Evolutionary conservation across 2,888 invertebrate genomes (phyloP), one percentile per base, ranked within the genome.

Genomic region (Sphecodes monilicornis): DNA sequence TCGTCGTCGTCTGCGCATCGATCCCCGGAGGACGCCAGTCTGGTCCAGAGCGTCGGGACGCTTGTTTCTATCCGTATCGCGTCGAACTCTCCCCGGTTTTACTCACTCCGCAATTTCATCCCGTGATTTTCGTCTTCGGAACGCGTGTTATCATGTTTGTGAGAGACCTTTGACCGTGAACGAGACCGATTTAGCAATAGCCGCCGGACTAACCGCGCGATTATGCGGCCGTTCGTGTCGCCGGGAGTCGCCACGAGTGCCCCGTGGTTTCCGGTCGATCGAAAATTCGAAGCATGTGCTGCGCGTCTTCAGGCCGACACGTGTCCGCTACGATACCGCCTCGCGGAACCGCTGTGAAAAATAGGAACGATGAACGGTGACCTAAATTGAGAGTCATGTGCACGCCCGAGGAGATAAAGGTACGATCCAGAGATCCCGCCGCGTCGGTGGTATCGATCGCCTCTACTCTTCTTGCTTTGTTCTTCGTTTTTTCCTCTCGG

Each of bases 321-420:
- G 84, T 83, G 88, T 74, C 41, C 73, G 76, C 39, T 26, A 32
- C 70, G 13, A 43, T 13, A 54, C 16, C 29, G 36, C 26, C 32
- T 32, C 64, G 71, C 46, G 18, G n/a, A 18, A 36, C 68, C 69
- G 69, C 26, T 32, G 76, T 36, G 78, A 86, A 80, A 80, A 80
- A 66, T 74, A 86, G 75, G 77, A 80, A 76, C 39, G 76, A 88
- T 85, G 88, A 72, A 69, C 73, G 79, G 82, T 86, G 79, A 82
- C 74, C 82, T 82, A 78, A 77, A 87, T 73, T 82, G 36, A 87
- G 87, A 78, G 76, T 29, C 90, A 95, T 95, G 95, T 95, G 95
- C 91, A 95, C 95, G 80, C 95, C 95, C 80, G 95, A 95, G 91
- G 95, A 95, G 91, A 89, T 95, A 64, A 95, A 95, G 95, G 95